Percentiles rank a stretch among this genome's conserved stretches.
phyloP scores from a whole-genome alignment of 1,140 invertebrate genomes.

The Tetragnatha versicolor region DNA sequence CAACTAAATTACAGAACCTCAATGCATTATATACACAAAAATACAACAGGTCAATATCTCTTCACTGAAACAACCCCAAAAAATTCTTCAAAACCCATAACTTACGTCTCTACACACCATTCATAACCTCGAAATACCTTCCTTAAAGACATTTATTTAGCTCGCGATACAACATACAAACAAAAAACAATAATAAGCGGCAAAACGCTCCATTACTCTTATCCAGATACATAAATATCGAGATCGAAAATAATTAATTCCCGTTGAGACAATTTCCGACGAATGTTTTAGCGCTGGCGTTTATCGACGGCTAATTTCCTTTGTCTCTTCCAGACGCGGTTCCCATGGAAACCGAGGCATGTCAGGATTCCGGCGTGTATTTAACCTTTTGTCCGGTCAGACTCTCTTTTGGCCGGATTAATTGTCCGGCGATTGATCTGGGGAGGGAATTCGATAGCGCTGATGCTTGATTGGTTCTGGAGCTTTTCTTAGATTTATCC shows the following conservation, averaged over 20 bases:
- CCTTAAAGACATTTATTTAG: slow-evolving; percentile 36
- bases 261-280: slow-evolving; percentile 47
- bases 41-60: too few species aligned
- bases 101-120: background rate
- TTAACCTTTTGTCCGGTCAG: slow-evolving; percentile 28
- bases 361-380: slow-evolving; percentile 2
- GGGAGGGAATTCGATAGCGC: background rate
- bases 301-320: slow-evolving; percentile 51
- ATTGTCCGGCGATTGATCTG: slow-evolving; percentile 19
- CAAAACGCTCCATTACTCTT: background rate
- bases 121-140: background rate
- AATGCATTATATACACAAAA: too few species aligned
- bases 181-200: background rate
- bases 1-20: too few species aligned
- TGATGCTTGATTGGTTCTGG: background rate
- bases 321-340: slow-evolving; percentile 27
- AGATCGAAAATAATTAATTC: slow-evolving; percentile 43
- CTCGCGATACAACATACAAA: background rate
- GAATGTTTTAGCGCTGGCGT: slow-evolving; percentile 12
- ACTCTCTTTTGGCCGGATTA: slow-evolving; percentile 19
- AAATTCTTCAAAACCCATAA: too few species aligned
- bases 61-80: too few species aligned
- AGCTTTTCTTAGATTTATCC: background rate
- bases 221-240: slow-evolving; percentile 19
- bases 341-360: slow-evolving; percentile 12